Evolutionary conservation across 1,140 invertebrate species (phyloP).

Genomic region (Cheumatopsyche charites): DNA sequence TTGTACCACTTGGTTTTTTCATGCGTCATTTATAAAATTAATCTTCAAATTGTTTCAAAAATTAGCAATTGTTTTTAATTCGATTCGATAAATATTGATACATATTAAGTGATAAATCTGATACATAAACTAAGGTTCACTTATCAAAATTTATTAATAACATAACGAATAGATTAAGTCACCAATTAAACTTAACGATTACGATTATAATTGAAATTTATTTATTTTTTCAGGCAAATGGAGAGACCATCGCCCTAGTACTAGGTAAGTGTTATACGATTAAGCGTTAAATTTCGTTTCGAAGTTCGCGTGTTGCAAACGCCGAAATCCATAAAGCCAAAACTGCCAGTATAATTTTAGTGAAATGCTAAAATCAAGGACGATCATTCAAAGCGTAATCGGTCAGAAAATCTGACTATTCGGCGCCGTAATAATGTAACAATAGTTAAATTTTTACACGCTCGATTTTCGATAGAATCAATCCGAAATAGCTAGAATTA

Average conservation of each 20-base stretch:
- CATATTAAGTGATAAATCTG: no score
- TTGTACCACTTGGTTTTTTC: no score
- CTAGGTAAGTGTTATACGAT: conserved; percentile 24
- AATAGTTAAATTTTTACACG: no score
- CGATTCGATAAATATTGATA: no score
- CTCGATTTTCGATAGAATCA: no score
- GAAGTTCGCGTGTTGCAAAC: conserved; percentile 10
- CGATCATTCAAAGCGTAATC: conserved; percentile 1
- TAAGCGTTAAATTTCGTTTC: conserved; percentile 22
- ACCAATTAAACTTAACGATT: no score
- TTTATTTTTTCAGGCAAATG: conserved; percentile 11
- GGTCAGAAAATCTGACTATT: background rate
- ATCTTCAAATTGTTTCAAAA: no score
- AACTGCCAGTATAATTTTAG: background rate
- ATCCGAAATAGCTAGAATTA: background rate
- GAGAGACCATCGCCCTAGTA: conserved; percentile 6
- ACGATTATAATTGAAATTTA: background rate
- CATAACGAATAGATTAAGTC: no score
- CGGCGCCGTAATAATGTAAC: background rate
- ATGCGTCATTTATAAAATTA: no score
- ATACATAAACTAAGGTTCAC: no score
- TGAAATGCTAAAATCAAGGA: conserved; percentile 9
- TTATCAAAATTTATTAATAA: no score
- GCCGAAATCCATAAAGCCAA: conserved; percentile 20
- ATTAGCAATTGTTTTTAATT: no score